phyloP scores from a whole-genome alignment of 2,113 vertebrate species.

The Onychostruthus taczanowskii region DNA sequence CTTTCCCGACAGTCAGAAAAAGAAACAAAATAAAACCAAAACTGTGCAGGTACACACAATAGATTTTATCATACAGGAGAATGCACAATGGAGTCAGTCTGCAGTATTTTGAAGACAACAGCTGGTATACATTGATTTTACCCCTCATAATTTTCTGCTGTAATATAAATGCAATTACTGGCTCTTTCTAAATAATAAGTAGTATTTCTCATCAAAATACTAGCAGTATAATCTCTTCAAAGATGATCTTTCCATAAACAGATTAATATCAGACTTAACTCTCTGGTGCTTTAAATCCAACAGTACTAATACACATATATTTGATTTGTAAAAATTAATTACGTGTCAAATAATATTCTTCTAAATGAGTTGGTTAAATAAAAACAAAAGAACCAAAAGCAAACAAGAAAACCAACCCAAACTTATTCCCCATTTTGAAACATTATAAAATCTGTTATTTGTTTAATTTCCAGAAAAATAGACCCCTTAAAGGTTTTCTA shows the following conservation, averaged over 20 bases:
- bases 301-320: background rate
- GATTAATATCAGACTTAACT: background rate
- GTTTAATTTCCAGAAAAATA: background rate
- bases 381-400: background rate
- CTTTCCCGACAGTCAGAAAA: background rate
- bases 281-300: background rate
- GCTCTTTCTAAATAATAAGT: background rate
- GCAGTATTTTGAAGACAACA: background rate
- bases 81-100: background rate
- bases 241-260: background rate
- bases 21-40: background rate
- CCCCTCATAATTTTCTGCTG: background rate
- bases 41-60: accelerated
- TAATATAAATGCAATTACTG: background rate
- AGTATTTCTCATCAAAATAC: background rate
- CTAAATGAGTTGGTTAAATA: background rate
- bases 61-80: background rate
- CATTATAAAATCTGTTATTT: background rate
- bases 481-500: background rate
- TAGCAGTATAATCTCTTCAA: background rate
- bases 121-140: background rate
- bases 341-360: background rate
- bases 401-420: background rate
- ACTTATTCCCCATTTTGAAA: background rate
- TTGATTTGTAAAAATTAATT: background rate